Evolutionary conservation across 2,888 invertebrate genomes (phyloP).

Genomic region (Trissolcus japonicus): DNA sequence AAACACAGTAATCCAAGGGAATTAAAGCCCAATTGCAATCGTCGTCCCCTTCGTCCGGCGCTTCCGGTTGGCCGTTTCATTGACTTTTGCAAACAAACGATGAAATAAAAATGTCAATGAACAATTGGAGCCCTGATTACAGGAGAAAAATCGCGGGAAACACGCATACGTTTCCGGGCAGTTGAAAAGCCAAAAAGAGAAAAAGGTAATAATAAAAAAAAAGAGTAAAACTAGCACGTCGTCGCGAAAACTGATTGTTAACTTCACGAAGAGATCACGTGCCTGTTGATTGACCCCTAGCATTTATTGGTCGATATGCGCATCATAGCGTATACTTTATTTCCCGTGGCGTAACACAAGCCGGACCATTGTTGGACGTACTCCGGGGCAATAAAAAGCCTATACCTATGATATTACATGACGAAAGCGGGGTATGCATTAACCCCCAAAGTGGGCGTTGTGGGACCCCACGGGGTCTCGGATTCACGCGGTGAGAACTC

Average conservation of each 20-base stretch:
- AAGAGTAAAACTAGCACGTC: slow-evolving; percentile 31
- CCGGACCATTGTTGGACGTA: slow-evolving; percentile 26
- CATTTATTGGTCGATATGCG: slow-evolving; percentile 57
- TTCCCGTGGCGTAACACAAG: slow-evolving; percentile 47
- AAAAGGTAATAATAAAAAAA: no score
- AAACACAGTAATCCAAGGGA: slow-evolving; percentile 11
- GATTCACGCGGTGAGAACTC: slow-evolving; percentile 58
- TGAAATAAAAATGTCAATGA: slow-evolving; percentile 16
- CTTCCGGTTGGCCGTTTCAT: slow-evolving; percentile 29
- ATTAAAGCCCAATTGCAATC: slow-evolving; percentile 29
- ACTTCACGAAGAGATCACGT: slow-evolving; percentile 64
- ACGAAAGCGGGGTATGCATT: slow-evolving; percentile 43
- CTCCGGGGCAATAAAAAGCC: slow-evolving; percentile 51
- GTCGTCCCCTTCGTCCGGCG: slow-evolving; percentile 13
- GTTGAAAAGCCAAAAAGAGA: slow-evolving; percentile 50
- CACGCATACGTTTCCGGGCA: slow-evolving; percentile 60
- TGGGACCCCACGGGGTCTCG: slow-evolving; percentile 58
- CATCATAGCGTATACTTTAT: slow-evolving; percentile 52
- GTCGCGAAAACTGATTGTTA: slow-evolving; percentile 61
- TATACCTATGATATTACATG: slow-evolving; percentile 52
- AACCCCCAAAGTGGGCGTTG: slow-evolving; percentile 57
- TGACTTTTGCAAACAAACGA: slow-evolving; percentile 5
- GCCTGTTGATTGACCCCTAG: slow-evolving; percentile 61
- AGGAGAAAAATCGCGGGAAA: slow-evolving; percentile 28
- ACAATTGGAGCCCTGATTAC: slow-evolving; percentile 41